Conservation (phyloP, 2,113 vertebrate genomes). For the Benthochromis sp. region DNA sequence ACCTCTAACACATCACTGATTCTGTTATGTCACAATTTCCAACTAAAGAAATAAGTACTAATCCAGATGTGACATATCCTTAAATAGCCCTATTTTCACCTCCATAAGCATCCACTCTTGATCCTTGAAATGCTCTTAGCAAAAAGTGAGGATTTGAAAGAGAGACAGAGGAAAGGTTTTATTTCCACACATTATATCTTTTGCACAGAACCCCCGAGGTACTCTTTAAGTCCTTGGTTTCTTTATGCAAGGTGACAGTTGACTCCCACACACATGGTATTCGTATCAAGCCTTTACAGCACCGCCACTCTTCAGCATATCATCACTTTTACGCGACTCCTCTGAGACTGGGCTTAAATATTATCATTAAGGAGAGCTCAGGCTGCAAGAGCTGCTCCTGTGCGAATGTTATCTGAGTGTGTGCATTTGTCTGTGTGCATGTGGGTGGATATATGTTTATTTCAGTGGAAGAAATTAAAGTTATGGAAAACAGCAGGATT, state of each 20-base stretch:
- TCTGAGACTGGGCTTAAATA: slow-evolving; percentile 62
- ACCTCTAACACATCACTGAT: background rate
- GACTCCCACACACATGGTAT: slow-evolving; percentile 63
- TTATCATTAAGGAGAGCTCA: slow-evolving; percentile 63
- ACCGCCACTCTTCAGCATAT: slow-evolving; percentile 61
- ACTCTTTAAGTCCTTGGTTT: slow-evolving; percentile 63
- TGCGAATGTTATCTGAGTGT: slow-evolving; percentile 36
- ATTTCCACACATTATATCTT: slow-evolving; percentile 63
- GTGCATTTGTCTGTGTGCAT: background rate
- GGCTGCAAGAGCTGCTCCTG: slow-evolving; percentile 34
- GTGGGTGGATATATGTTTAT: slow-evolving; percentile 41
- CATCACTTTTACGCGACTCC: slow-evolving; percentile 56
- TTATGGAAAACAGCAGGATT: slow-evolving; percentile 53
- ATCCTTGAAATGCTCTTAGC: slow-evolving; percentile 57
- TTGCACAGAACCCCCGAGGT: slow-evolving; percentile 53
- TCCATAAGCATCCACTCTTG: slow-evolving; percentile 22
- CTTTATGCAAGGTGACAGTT: slow-evolving; percentile 69
- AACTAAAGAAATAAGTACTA: slow-evolving; percentile 14
- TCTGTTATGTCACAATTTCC: slow-evolving; percentile 27
- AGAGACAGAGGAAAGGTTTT: slow-evolving; percentile 47
- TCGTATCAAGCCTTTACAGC: slow-evolving; percentile 56
- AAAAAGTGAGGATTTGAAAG: slow-evolving; percentile 49
- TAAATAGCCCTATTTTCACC: slow-evolving; percentile 50
- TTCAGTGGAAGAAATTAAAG: slow-evolving; percentile 56
- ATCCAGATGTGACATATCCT: slow-evolving; percentile 44